Percentiles rank a stretch among this genome's conserved stretches.
These are phyloP conservation scores for Aromia moschata DNA, from an alignment of 2,888 invertebrate species.

Conservation along the genomic window DNA sequence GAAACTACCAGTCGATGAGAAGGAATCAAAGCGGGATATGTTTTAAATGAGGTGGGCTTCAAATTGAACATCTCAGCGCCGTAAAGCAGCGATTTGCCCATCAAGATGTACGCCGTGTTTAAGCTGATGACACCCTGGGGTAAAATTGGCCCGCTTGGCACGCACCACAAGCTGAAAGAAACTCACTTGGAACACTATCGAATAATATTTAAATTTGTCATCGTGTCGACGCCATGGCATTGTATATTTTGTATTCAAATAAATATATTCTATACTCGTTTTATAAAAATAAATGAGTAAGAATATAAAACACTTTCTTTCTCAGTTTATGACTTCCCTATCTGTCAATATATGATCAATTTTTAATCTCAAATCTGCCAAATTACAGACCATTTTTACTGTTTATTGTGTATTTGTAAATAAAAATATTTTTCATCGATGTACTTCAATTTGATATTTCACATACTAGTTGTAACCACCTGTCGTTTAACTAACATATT, in stretches of 20 bases:
- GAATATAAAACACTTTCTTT: too few relatives aligned
- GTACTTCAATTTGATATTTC: too few relatives aligned
- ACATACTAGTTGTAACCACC: too few relatives aligned
- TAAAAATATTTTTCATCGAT: too few relatives aligned
- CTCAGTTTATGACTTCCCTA: too few relatives aligned
- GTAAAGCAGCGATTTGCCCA: constrained; percentile 62
- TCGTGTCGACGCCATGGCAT: not conserved
- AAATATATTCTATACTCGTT: too few relatives aligned
- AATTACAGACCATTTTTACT: too few relatives aligned
- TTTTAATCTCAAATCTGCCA: too few relatives aligned
- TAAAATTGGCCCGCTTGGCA: constrained; percentile 60
- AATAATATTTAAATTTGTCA: constrained; percentile 30
- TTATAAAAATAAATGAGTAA: too few relatives aligned
- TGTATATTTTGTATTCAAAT: not conserved
- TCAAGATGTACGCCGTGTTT: constrained; percentile 63
- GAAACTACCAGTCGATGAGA: constrained; percentile 25
- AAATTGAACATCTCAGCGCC: constrained; percentile 59
- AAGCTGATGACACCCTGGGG: constrained; percentile 62
- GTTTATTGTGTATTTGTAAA: too few relatives aligned
- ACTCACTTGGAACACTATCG: constrained; percentile 6
- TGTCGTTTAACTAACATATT: too few relatives aligned
- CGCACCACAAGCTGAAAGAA: constrained; percentile 50
- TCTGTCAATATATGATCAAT: too few relatives aligned
- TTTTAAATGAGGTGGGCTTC: constrained; percentile 57
- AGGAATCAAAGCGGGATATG: constrained; percentile 44